These are phyloP conservation scores for Lampropteryx suffumata DNA, from an alignment of 2,888 invertebrate species.

Conservation along the genomic window DNA sequence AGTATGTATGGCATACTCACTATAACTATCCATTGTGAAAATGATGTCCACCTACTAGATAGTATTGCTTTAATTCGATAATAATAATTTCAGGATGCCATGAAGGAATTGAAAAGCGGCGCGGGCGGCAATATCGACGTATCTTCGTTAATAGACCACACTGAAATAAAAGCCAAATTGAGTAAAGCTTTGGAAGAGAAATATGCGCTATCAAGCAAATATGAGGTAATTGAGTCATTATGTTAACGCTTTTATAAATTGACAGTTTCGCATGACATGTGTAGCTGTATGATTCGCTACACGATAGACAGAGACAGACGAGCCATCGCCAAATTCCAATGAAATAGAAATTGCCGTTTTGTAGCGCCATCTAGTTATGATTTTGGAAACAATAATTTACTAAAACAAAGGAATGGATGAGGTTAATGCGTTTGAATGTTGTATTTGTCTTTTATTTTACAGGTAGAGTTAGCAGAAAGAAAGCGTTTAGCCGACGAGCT, in stretches of 20 bases:
- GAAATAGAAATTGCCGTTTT: too few relatives aligned
- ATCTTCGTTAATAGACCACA: conserved; percentile 67
- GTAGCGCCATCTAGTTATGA: too few relatives aligned
- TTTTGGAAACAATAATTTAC: too few relatives aligned
- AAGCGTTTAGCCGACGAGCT: conserved; percentile 60
- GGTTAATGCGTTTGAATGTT: too few relatives aligned
- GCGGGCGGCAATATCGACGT: conserved; percentile 58
- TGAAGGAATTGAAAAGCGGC: conserved; percentile 66
- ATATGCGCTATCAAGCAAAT: conserved; percentile 59
- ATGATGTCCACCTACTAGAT: too few relatives aligned
- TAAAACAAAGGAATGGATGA: not conserved
- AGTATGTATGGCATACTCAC: conserved; percentile 44
- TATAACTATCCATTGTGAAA: too few relatives aligned
- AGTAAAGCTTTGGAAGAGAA: conserved; percentile 69
- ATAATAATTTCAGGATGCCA: conserved; percentile 59
- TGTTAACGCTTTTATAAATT: too few relatives aligned
- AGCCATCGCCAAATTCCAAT: too few relatives aligned
- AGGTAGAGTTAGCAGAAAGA: conserved; percentile 66
- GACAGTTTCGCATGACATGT: too few relatives aligned
- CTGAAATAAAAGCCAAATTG: conserved; percentile 74
- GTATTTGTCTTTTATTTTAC: not conserved
- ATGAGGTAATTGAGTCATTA: conserved; percentile 58
- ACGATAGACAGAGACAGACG: too few relatives aligned
- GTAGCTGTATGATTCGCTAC: too few relatives aligned
- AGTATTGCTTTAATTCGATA: not conserved